Evolutionary conservation across 1,140 invertebrate genomes (phyloP), one percentile per base, ranked within the genome.

Genomic region (Thrips palmi): DNA sequence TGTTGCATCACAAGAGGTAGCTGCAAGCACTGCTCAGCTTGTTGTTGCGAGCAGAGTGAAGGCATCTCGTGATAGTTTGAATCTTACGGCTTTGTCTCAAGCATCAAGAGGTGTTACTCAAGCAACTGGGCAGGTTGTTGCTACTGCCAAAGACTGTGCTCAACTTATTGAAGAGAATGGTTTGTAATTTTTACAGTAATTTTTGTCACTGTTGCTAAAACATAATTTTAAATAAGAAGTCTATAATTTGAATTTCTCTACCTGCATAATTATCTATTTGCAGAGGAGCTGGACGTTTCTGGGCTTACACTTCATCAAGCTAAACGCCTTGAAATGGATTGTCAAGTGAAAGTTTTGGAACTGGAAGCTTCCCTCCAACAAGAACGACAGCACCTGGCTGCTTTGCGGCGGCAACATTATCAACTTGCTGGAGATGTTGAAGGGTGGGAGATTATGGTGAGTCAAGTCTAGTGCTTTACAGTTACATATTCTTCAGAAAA

Each of bases 1-100:
- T 39, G 94, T 93, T 3, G 91, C 91, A 18, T 91, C 93, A 14
- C 88, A 97, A 60, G 89, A 94, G 51, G 96, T 98, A 46, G 87
- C 89, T 5, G 94, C 91, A 4, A 89, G 85, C 44, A 97, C 92
- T 3, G 89, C 91, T 23, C 93, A 97, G 58, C 63, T 98, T 31
- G 93, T 97, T 14, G 89, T 97, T 10, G 87, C 93, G 1, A 93
- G 87, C 45, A 72, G 84, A 48, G 86, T 91, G 0, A 84, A 89
- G 54, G 89, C 94, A 3, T 76, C 87, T 42, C 68, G 77, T 41
- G 69, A 75, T 37, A 89, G 87, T 45, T 56, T 62, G 42, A 84
- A 82, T 57, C 60, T 97, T 30, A 49, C 64, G 4, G 70, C 76
- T 33, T 61, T 97, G 28, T 80, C 83, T 0, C 62, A 71, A 40